Base-by-base conservation (phyloP, 2,113 vertebrate species). In the Lathamus discolor region DNA sequence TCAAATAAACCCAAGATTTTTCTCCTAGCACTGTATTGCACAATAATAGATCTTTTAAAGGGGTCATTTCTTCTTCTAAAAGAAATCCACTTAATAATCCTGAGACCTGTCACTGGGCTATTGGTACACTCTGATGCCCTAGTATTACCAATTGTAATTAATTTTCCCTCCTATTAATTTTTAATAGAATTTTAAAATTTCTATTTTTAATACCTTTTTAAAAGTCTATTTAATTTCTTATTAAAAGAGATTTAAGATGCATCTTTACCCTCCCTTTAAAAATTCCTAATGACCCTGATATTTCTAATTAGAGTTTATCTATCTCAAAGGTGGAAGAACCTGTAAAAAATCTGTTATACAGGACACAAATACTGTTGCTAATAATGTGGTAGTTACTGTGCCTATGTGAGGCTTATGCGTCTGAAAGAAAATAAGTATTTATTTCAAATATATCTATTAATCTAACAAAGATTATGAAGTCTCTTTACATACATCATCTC, bases 351-450 rank as follows among this genome's bases (percentile, higher is more conserved):
- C 68, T 81, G 52, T 68, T 78, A 39, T 35, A 48, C 18, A 64
- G 48, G n/a, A 75, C n/a, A 39, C 18, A 72, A 81, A 79, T 64
- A 16, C 59, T 87, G n/a, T 11, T 75, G 41, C 22, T 86, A 78
- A 54, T 88, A 64, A 28, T 61, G 15, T 88, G 43, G 57, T 37
- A 83, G 24, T 59, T 92, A 9, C 61, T 72, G 33, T 90, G 35
- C 11, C 43, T 64, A 12, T 48, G 35, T 81, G n/a, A 91, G 20
- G 25, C 8, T 74, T 51, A 29, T 17, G 12, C 39, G 39, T 35
- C 61, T 16, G 35, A 70, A 43, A 81, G 61, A 86, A 91, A 95
- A 88, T 19, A 92, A 87, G 37, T 86, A 76, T 92, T 97, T 91
- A 88, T 92, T 77, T 11, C 31, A 61, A 67, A 33, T 35, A 33